A percentile compares a stretch with the other conserved stretches of the same genome.
These are phyloP conservation scores for Metridium senile DNA, from an alignment of 92 coral and sea anemone genomes.

Conservation along the genomic window DNA sequence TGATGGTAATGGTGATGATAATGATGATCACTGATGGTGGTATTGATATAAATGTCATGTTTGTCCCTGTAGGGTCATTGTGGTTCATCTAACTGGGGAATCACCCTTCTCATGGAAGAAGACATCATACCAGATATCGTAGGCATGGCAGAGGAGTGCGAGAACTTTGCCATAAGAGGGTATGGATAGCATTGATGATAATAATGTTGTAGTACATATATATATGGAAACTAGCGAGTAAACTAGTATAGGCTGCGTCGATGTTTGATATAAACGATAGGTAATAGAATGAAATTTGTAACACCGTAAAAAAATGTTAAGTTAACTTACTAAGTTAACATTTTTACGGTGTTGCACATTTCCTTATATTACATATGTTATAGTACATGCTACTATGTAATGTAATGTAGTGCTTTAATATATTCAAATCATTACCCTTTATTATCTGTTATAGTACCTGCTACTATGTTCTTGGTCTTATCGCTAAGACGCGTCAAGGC, in stretches of 20 bases:
- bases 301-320: no score
- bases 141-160: constrained; percentile 85
- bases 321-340: no score
- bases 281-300: no score
- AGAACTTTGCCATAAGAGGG: constrained; percentile 89
- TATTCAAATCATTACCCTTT: neutral
- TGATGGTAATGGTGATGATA: neutral
- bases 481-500: constrained; percentile 96
- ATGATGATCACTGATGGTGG: neutral
- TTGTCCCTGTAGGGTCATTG: constrained; percentile 70
- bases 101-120: constrained; percentile 89
- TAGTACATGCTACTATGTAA: neutral
- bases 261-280: no score
- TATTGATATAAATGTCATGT: neutral
- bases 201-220: neutral
- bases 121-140: constrained; percentile 91
- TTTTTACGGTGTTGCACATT: no score
- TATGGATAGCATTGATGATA: constrained; percentile 25
- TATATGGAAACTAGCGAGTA: no score
- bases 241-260: no score
- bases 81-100: constrained; percentile 96
- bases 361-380: neutral
- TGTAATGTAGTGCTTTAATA: neutral
- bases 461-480: constrained; percentile 90
- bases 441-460: constrained; percentile 66